Evolutionary conservation across 2,888 invertebrate species (phyloP).

Genomic region (Drosophila planitibia): DNA sequence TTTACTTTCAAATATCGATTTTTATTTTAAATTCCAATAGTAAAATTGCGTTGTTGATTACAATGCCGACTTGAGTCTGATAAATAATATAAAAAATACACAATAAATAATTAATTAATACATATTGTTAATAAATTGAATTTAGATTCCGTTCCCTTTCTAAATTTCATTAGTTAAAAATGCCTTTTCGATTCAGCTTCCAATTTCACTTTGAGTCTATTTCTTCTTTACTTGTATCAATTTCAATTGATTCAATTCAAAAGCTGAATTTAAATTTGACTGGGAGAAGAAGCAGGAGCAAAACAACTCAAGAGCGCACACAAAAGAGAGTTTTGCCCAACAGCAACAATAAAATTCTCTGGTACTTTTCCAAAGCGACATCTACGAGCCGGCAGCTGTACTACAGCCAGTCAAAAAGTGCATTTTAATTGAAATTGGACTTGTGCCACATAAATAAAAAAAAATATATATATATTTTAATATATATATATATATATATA

Average conservation of each 20-base stretch:
- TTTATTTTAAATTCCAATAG: too few relatives aligned
- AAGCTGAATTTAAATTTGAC: background rate
- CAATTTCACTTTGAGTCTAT: background rate
- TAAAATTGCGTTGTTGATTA: too few relatives aligned
- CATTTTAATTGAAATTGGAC: background rate
- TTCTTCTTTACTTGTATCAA: background rate
- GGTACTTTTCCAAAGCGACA: conserved; percentile 50
- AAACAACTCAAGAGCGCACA: background rate
- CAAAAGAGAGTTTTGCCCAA: conserved; percentile 7
- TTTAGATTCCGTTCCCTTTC: background rate
- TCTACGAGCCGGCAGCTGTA: conserved; percentile 23
- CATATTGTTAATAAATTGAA: background rate
- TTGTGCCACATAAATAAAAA: background rate
- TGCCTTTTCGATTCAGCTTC: background rate
- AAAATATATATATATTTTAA: too few relatives aligned
- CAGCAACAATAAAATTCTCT: background rate
- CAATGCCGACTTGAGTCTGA: too few relatives aligned
- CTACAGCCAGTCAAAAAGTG: background rate
- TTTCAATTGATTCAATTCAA: background rate
- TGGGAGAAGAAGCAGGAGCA: background rate
- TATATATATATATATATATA: background rate
- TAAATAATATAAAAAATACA: background rate
- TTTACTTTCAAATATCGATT: too few relatives aligned
- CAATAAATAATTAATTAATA: background rate
- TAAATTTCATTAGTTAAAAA: background rate